Evolutionary conservation across 2,113 vertebrate species (phyloP).

Genomic region (Galeopterus variegatus): DNA sequence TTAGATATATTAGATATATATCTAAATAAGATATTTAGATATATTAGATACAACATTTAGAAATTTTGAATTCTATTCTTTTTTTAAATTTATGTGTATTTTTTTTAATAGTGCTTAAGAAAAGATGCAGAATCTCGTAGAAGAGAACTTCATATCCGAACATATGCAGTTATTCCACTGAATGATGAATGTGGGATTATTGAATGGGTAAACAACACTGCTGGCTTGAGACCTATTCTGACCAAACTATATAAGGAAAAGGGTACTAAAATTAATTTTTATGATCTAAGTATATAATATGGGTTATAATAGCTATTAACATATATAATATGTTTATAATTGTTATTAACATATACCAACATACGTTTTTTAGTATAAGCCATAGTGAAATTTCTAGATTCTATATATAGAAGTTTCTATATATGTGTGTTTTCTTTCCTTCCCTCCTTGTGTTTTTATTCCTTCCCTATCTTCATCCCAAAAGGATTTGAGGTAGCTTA

Average conservation of each 20-base stretch:
- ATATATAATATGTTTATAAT: not conserved
- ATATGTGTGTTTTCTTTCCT: not conserved
- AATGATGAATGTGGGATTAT: constrained; percentile 99
- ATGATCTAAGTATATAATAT: not conserved
- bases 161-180: constrained; percentile 98
- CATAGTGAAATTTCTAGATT: constrained; percentile 47
- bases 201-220: constrained; percentile 99
- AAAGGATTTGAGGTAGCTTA: constrained; percentile 52
- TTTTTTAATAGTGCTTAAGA: constrained; percentile 93
- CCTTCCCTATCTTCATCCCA: not conserved
- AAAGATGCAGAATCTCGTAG: constrained; percentile 98
- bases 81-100: constrained; percentile 54
- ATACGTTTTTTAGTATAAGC: not conserved
- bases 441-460: constrained; percentile 11
- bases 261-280: constrained; percentile 88
- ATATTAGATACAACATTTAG: not conserved
- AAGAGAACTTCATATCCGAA: constrained; percentile 97
- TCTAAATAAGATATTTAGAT: not conserved
- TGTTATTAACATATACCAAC: not conserved
- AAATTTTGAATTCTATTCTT: constrained; percentile 19
- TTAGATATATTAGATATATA: constrained; percentile 29
- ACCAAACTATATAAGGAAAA: constrained; percentile 98
- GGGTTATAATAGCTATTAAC: not conserved
- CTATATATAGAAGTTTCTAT: not conserved
- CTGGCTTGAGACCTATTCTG: constrained; percentile 96